These are phyloP conservation scores for Cherax destructor DNA, from an alignment of 1,140 invertebrate genomes.

Conservation along the genomic window DNA sequence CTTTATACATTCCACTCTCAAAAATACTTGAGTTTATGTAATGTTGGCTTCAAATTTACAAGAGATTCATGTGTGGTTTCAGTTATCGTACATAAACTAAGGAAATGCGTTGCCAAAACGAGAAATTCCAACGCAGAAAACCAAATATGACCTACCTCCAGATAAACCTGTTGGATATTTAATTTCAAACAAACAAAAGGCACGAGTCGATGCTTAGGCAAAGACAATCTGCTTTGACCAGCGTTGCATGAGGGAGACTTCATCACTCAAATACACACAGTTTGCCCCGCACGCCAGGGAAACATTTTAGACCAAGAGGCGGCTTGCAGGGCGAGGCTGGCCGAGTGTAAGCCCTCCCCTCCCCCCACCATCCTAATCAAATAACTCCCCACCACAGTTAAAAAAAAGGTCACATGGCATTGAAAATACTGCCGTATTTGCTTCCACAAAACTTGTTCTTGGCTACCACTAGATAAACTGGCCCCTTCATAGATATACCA, in stretches of 20 bases:
- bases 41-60: not conserved
- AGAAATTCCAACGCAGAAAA: not conserved
- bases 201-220: slow-evolving; percentile 3
- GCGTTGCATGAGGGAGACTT: not conserved
- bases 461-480: not conserved
- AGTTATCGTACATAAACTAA: not conserved
- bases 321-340: not conserved
- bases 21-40: not conserved
- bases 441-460: not conserved
- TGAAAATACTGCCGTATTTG: not conserved
- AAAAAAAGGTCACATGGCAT: not conserved
- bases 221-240: slow-evolving; percentile 14
- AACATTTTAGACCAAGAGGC: not conserved
- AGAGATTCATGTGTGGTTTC: not conserved
- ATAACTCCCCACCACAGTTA: not conserved
- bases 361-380: not conserved
- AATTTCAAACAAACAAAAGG: not conserved
- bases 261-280: slow-evolving; percentile 2
- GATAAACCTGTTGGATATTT: not conserved
- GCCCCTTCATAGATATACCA: too few relatives aligned
- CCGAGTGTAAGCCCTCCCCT: not conserved
- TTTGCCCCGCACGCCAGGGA: not conserved
- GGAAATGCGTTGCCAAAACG: not conserved
- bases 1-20: not conserved
- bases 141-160: not conserved